Percentiles rank a stretch among this genome's conserved stretches.
phyloP scores from a whole-genome alignment of 2,113 vertebrate genomes.

The Syngnathus scovelli region DNA sequence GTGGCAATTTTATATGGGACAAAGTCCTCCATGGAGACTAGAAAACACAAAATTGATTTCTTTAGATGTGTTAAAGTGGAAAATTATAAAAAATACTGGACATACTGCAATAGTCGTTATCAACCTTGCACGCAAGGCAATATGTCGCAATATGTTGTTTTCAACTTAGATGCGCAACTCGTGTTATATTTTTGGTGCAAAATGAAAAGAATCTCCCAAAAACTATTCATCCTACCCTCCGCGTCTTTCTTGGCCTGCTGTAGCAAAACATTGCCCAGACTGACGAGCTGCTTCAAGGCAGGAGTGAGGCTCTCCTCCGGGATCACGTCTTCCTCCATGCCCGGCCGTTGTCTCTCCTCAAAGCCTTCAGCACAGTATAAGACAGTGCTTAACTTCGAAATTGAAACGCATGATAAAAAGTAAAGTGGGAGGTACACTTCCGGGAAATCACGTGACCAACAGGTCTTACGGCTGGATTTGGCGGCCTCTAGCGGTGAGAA shows the following conservation, averaged over 20 bases:
- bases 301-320: conserved; percentile 23
- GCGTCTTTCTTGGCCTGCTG: conserved; percentile 38
- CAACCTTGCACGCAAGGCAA: too few relatives aligned
- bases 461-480: too few relatives aligned
- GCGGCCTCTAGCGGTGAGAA: background rate
- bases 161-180: too few relatives aligned
- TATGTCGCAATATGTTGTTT: too few relatives aligned
- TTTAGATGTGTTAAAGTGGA: background rate
- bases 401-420: background rate
- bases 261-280: conserved; percentile 26
- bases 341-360: background rate
- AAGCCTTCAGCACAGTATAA: background rate
- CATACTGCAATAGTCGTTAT: too few relatives aligned
- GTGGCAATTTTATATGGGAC: conserved; percentile 54
- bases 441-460: background rate
- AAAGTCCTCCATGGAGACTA: conserved; percentile 54
- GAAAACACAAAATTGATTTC: background rate
- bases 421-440: background rate
- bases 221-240: conserved; percentile 35
- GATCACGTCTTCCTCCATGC: conserved; percentile 35
- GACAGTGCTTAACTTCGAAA: background rate
- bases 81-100: too few relatives aligned
- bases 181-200: background rate
- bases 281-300: conserved; percentile 35
- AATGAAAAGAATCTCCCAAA: background rate